Evolutionary conservation across 1,140 invertebrate genomes (phyloP).

Genomic region (Sitobion miscanthi): DNA sequence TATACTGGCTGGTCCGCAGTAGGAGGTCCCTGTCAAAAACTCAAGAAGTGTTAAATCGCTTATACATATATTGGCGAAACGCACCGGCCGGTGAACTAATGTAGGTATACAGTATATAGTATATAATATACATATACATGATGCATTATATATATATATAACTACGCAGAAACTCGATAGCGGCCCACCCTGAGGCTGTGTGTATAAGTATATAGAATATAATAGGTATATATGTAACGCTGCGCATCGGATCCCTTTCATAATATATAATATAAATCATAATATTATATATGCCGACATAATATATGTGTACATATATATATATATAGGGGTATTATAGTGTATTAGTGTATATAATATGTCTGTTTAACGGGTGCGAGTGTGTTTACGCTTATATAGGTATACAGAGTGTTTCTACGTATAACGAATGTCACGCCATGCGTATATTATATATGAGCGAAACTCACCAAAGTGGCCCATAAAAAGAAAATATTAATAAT

Average conservation of each 20-base stretch:
- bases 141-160: no score
- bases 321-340: not conserved
- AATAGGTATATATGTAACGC: not conserved
- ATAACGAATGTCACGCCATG: no score
- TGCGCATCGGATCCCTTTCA: not conserved
- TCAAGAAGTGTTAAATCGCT: conserved; percentile 49
- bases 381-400: no score
- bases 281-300: not conserved
- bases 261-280: not conserved
- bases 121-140: not conserved
- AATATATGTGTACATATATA: not conserved
- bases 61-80: conserved; percentile 18
- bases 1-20: not conserved
- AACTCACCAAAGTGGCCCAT: no score
- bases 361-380: no score
- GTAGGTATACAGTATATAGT: not conserved
- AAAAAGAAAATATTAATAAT: no score
- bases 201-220: no score
- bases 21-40: conserved; percentile 49
- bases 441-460: no score
- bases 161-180: not conserved
- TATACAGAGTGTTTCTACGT: no score
- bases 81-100: not conserved
- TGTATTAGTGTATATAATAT: no score
- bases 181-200: conserved; percentile 1